These are phyloP conservation scores for Eudasyphora cyanicolor DNA, from an alignment of 2,888 invertebrate species.

Conservation along the genomic window DNA sequence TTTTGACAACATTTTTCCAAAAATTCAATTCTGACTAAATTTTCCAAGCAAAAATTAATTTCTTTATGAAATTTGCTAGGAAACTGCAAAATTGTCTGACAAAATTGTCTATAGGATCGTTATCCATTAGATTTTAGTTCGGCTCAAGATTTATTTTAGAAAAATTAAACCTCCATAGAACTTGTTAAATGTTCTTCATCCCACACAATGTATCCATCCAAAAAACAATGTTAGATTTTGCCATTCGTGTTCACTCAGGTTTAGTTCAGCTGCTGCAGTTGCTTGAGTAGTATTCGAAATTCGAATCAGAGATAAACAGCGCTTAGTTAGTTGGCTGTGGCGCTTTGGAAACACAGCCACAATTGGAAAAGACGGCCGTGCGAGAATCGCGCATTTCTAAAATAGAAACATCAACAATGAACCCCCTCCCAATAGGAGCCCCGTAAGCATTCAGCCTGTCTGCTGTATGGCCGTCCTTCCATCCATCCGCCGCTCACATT, in stretches of 20 bases:
- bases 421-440: neutral
- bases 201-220: neutral
- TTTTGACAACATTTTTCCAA: no score
- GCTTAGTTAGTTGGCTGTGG: neutral
- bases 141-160: no score
- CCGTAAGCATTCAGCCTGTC: neutral
- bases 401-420: conserved; percentile 4
- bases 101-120: no score
- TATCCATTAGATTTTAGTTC: no score
- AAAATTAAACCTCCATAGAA: no score
- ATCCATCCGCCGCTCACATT: neutral
- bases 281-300: no score
- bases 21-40: no score
- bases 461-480: neutral
- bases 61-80: no score
- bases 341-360: neutral
- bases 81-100: no score
- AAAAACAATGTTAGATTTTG: neutral
- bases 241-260: neutral
- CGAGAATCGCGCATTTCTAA: neutral
- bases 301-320: no score
- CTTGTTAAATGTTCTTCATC: no score
- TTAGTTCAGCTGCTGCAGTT: neutral
- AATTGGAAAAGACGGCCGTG: conserved; percentile 3
- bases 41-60: no score